Base-by-base conservation (phyloP, 2,888 invertebrate genomes). In the Parochlus steinenii region DNA sequence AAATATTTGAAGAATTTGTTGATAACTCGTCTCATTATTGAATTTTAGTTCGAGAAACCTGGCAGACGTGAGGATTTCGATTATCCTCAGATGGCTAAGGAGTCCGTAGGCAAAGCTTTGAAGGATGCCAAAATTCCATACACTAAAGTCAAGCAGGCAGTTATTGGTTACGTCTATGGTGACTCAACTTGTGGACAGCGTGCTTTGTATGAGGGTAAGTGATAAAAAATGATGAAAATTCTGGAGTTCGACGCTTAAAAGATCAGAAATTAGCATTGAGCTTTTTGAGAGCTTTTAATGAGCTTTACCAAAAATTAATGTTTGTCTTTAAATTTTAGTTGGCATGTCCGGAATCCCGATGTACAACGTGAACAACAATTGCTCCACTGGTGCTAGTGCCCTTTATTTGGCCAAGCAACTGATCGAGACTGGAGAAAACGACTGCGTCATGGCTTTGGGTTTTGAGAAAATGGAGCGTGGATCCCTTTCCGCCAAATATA, bases 381-480 rank as follows among this genome's bases (percentile, higher is more conserved):
- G 98, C 54, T 82, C 97, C 0, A 95, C 95, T 2, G 98, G 98
- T 18, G 83, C 95, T 0, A 85, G 82, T 36, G 97, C 97, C 2
- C 58, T 98, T 4, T 71, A 78, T 51, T 63, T 98, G 49, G 90
- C 79, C 0, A 90, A 90, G 53, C 90, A 95, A 57, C 69, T 93
- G 14, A 64, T 98, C n/a, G 82, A 89, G 60, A 75, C 81, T 41
- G 92, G 89, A 8, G 66, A 74, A 47, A 73, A 77, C 11, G 82
- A 93, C 47, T 85, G 95, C 51, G 78, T 85, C 0, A 61, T 98
- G 38, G 95, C 93, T 2, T 61, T 95, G 19, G 98, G 98, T 4
- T 98, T 98, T 56, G 98, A 98, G 54, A 97, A 95, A 61, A 98
- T 98, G 98, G 78, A 92, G 45, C 69, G 74, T 10, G 97, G 97